Percentiles rank a stretch among this genome's conserved stretches.
These are phyloP conservation scores for Drosophila rubida DNA, from an alignment of 2,888 invertebrate species.

Conservation along the genomic window DNA sequence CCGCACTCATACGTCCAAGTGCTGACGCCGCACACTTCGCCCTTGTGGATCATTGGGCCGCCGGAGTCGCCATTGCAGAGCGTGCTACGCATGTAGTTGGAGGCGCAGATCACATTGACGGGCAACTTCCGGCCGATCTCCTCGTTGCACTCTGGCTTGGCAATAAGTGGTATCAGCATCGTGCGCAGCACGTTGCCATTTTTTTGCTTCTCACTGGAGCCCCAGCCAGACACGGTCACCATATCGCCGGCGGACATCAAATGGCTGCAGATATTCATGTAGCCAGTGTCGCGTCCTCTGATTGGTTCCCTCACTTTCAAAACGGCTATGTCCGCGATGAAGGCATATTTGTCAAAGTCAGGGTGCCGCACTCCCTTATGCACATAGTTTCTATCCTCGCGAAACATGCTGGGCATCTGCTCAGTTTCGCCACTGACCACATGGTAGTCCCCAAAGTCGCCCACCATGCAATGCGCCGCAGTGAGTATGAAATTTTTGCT, in stretches of 20 bases:
- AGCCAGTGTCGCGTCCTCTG: slow-evolving; percentile 1
- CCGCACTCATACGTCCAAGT: slow-evolving; percentile 47
- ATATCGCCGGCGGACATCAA: not conserved
- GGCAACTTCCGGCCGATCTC: slow-evolving; percentile 35
- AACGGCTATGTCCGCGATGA: slow-evolving; percentile 55
- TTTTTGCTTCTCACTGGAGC: not conserved
- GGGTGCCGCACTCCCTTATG: slow-evolving; percentile 31
- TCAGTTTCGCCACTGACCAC: slow-evolving; percentile 27
- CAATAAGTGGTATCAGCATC: slow-evolving; percentile 29
- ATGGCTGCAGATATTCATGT: slow-evolving; percentile 24
- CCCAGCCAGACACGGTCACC: slow-evolving; percentile 50
- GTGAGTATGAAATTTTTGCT: slow-evolving; percentile 30
- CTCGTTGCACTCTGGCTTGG: slow-evolving; percentile 4
- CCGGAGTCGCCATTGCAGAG: slow-evolving; percentile 58
- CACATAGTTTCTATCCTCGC: slow-evolving; percentile 20
- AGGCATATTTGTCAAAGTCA: not conserved
- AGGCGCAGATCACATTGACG: slow-evolving; percentile 41
- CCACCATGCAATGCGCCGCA: slow-evolving; percentile 59
- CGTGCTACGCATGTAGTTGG: slow-evolving; percentile 24
- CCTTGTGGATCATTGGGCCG: slow-evolving; percentile 33
- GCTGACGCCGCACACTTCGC: slow-evolving; percentile 46
- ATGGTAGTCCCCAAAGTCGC: slow-evolving; percentile 2
- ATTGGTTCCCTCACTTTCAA: not conserved
- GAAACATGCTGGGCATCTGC: not conserved
- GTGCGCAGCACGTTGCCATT: not conserved